phyloP scores from a whole-genome alignment of 2,113 vertebrate genomes.

The Varanus salvator region DNA sequence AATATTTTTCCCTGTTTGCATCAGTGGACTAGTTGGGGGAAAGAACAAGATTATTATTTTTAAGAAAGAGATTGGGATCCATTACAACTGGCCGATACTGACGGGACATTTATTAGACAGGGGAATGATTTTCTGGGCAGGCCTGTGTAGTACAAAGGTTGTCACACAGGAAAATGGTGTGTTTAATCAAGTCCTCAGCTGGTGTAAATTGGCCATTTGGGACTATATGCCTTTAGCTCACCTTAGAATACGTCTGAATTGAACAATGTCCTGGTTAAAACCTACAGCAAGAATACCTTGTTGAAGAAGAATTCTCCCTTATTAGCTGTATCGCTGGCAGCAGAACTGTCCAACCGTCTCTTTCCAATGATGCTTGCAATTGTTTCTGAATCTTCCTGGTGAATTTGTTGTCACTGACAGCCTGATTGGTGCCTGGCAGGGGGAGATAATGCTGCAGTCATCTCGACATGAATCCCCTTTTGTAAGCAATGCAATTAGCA shows the following conservation, averaged over 20 bases:
- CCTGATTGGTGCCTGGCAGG: constrained; percentile 21
- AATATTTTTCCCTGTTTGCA: background rate
- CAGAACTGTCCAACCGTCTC: background rate
- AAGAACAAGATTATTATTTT: background rate
- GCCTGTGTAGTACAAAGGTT: background rate
- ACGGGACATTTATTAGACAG: background rate
- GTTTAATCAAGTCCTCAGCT: background rate
- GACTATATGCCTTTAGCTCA: background rate
- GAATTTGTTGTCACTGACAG: constrained; percentile 32
- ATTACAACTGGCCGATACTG: no score
- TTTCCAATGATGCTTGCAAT: background rate
- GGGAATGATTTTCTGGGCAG: background rate
- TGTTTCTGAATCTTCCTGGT: background rate
- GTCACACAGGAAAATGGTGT: background rate
- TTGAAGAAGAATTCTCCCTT: background rate
- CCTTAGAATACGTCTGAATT: background rate
- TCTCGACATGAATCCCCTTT: constrained; percentile 15
- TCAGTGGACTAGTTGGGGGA: background rate
- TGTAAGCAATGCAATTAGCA: constrained; percentile 1
- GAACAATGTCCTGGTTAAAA: background rate
- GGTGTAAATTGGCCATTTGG: background rate
- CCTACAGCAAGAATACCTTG: background rate
- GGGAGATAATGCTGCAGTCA: constrained; percentile 26
- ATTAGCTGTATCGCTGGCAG: background rate
- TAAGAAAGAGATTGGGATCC: background rate